Evolutionary conservation across 2,888 invertebrate species (phyloP).

Genomic region (Meandrusa payeni): DNA sequence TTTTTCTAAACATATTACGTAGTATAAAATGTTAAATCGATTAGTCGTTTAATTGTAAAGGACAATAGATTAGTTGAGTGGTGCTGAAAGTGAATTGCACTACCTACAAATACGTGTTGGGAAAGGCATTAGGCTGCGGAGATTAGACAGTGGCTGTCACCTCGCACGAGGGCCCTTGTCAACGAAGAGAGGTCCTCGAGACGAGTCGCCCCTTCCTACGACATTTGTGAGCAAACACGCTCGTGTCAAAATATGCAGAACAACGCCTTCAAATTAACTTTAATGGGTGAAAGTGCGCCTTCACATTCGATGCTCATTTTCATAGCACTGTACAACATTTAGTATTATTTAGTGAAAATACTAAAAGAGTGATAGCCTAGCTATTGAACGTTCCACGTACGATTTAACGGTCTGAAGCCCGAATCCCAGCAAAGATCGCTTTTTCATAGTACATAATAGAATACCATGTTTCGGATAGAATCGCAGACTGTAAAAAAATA

Average conservation of each 20-base stretch:
- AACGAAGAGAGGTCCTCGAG: slow-evolving; percentile 58
- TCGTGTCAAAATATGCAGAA: slow-evolving; percentile 60
- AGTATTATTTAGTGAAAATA: too few relatives aligned
- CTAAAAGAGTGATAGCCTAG: too few relatives aligned
- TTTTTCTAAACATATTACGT: too few relatives aligned
- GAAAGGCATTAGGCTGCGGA: slow-evolving; percentile 55
- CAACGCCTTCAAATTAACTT: slow-evolving; percentile 37
- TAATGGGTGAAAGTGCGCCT: slow-evolving; percentile 31
- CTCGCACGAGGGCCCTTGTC: slow-evolving; percentile 52
- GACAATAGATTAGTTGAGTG: slow-evolving; percentile 19
- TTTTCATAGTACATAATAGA: too few relatives aligned
- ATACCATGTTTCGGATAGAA: too few relatives aligned
- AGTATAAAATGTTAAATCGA: too few relatives aligned
- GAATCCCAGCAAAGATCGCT: too few relatives aligned
- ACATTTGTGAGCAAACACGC: slow-evolving; percentile 65
- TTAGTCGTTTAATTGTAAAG: slow-evolving; percentile 13
- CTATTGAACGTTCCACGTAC: too few relatives aligned
- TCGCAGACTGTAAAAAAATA: too few relatives aligned
- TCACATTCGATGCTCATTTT: slow-evolving; percentile 3
- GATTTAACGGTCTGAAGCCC: too few relatives aligned
- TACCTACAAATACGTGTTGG: slow-evolving; percentile 36
- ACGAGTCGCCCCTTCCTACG: slow-evolving; percentile 55
- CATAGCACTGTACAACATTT: too few relatives aligned
- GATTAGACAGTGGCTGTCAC: slow-evolving; percentile 71
- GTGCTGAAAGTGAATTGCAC: slow-evolving; percentile 36